Percentiles rank a stretch among this genome's conserved stretches.
Conservation (phyloP, 2,797 vertebrate species). For the Neosilurus mollespiculum region DNA sequence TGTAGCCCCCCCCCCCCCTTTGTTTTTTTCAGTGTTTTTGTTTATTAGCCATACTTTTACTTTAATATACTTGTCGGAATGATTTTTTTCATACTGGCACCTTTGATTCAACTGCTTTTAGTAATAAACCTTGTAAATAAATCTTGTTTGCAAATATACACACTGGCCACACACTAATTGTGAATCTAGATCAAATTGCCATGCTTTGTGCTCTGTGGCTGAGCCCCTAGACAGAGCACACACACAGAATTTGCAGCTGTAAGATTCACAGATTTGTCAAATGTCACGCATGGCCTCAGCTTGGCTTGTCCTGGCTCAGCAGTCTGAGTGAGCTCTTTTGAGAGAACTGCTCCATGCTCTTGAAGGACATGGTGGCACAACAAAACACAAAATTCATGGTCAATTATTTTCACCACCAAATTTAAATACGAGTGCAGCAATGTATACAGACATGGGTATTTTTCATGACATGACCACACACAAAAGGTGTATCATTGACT, state of each 20-base stretch:
- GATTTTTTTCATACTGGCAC: too few relatives aligned
- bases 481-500: neutral
- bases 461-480: neutral
- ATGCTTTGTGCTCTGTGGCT: constrained; percentile 33
- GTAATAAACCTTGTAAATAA: neutral
- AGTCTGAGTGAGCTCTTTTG: constrained; percentile 3
- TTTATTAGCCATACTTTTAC: too few relatives aligned
- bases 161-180: neutral
- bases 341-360: neutral
- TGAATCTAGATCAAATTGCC: constrained; percentile 36
- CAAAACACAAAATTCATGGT: neutral
- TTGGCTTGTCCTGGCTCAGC: neutral
- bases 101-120: neutral
- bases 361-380: constrained; percentile 7
- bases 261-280: constrained; percentile 47
- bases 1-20: too few relatives aligned
- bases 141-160: neutral
- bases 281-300: constrained; percentile 27
- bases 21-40: too few relatives aligned
- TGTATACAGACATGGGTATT: neutral
- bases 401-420: neutral
- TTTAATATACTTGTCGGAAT: too few relatives aligned
- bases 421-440: neutral
- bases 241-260: constrained; percentile 42
- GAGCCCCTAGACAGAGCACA: constrained; percentile 35